These are phyloP conservation scores for Styela clava DNA, from an alignment of 23 tunicate genomes.

Conservation along the genomic window DNA sequence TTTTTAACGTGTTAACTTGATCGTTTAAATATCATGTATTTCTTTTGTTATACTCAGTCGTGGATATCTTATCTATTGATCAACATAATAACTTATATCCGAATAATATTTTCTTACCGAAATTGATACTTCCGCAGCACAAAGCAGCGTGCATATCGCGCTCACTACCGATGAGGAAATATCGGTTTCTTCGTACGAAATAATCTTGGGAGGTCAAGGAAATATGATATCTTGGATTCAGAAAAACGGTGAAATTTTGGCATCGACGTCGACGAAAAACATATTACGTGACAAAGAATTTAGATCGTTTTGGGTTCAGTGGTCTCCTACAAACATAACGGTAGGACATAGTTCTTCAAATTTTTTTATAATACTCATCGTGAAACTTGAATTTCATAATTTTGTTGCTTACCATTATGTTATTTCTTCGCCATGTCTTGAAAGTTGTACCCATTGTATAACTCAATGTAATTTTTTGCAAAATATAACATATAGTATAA, in stretches of 20 bases:
- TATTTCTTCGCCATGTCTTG: too few relatives aligned
- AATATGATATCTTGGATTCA: constrained; percentile 71
- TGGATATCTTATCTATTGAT: too few relatives aligned
- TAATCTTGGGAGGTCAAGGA: constrained; percentile 64
- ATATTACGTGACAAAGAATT: constrained; percentile 59
- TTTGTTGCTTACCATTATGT: too few relatives aligned
- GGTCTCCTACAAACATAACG: constrained; percentile 58
- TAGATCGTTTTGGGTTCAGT: constrained; percentile 87
- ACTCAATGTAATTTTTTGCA: too few relatives aligned
- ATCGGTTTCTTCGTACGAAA: constrained; percentile 54
- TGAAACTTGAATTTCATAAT: too few relatives aligned
- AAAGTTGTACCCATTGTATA: too few relatives aligned
- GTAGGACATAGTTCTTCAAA: constrained; percentile 24
- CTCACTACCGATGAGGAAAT: constrained; percentile 39
- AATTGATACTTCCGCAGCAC: background rate
- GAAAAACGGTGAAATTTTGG: constrained; percentile 42
- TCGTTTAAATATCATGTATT: too few relatives aligned
- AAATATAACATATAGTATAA: too few relatives aligned
- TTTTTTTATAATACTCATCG: too few relatives aligned
- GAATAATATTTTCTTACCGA: background rate
- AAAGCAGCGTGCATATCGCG: constrained; percentile 22
- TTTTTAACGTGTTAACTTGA: too few relatives aligned
- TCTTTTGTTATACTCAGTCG: too few relatives aligned
- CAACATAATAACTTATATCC: background rate
- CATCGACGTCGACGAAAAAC: constrained; percentile 42